A percentile compares a stretch with the other conserved stretches of the same genome.
Conservation (phyloP, 2,797 vertebrate genomes). For the Momotus momota region DNA sequence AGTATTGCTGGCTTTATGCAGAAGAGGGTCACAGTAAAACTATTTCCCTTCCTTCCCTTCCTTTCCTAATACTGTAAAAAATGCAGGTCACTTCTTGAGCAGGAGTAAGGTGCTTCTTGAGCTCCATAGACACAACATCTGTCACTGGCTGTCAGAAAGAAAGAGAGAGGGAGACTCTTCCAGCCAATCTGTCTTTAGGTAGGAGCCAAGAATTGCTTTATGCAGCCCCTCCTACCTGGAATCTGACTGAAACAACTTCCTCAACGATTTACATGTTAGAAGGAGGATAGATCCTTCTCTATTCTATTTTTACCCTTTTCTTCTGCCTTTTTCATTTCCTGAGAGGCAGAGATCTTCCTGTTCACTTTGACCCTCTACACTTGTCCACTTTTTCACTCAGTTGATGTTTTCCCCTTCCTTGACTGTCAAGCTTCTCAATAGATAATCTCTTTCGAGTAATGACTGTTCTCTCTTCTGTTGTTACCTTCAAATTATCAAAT, state of each 20-base stretch:
- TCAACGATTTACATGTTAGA: neutral
- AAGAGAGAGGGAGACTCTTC: neutral
- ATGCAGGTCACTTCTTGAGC: neutral
- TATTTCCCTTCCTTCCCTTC: neutral
- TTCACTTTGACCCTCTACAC: neutral
- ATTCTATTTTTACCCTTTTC: neutral
- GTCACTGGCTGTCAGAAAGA: neutral
- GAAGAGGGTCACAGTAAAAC: neutral
- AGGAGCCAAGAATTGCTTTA: neutral
- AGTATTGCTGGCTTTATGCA: neutral
- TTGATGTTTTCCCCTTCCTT: neutral
- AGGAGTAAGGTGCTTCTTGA: neutral
- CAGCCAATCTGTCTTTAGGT: neutral
- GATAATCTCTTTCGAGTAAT: neutral
- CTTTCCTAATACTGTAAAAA: neutral
- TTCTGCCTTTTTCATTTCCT: neutral
- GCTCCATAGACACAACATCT: neutral
- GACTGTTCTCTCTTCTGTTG: neutral
- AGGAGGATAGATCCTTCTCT: neutral
- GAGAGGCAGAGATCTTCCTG: neutral
- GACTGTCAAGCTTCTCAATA: neutral
- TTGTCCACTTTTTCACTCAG: neutral
- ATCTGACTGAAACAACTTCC: neutral
- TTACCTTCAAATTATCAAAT: constrained; percentile 6
- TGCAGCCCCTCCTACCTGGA: neutral